Evolutionary conservation across 2,888 invertebrate genomes (phyloP).

Genomic region (Lepeophtheirus nordmannii): DNA sequence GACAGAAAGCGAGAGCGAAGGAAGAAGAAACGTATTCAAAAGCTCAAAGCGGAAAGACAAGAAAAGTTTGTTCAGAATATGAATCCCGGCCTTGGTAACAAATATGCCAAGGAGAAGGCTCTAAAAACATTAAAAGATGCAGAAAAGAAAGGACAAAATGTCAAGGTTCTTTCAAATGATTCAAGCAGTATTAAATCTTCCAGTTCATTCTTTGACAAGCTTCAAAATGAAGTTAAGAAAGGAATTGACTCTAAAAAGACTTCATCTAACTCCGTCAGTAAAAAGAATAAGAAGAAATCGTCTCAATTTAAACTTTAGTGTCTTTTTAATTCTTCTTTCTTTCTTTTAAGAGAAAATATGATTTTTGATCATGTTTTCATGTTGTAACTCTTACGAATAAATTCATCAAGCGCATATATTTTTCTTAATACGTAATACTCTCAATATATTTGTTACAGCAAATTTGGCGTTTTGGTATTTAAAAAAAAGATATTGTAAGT

Average conservation of each 20-base stretch:
- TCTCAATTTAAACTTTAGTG: not conserved
- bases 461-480: too few species aligned
- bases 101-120: slow-evolving; percentile 43
- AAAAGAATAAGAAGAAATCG: slow-evolving; percentile 8
- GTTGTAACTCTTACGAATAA: too few species aligned
- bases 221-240: slow-evolving; percentile 47
- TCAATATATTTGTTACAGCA: too few species aligned
- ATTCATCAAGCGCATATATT: too few species aligned
- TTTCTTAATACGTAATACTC: too few species aligned
- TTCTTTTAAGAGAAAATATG: too few species aligned
- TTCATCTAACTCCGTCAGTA: not conserved
- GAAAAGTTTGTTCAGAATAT: slow-evolving; percentile 33
- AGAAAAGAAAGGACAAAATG: slow-evolving; percentile 42
- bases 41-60: slow-evolving; percentile 36
- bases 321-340: too few species aligned
- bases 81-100: slow-evolving; percentile 41
- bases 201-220: slow-evolving; percentile 65
- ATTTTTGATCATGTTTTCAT: too few species aligned
- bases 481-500: too few species aligned
- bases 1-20: slow-evolving; percentile 77
- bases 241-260: not conserved
- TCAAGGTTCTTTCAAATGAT: slow-evolving; percentile 38
- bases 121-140: slow-evolving; percentile 47
- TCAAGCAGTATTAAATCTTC: slow-evolving; percentile 48
- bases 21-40: slow-evolving; percentile 64